Evolutionary conservation across 2,113 vertebrate genomes (phyloP).

Genomic region (Syrmaticus mikado): DNA sequence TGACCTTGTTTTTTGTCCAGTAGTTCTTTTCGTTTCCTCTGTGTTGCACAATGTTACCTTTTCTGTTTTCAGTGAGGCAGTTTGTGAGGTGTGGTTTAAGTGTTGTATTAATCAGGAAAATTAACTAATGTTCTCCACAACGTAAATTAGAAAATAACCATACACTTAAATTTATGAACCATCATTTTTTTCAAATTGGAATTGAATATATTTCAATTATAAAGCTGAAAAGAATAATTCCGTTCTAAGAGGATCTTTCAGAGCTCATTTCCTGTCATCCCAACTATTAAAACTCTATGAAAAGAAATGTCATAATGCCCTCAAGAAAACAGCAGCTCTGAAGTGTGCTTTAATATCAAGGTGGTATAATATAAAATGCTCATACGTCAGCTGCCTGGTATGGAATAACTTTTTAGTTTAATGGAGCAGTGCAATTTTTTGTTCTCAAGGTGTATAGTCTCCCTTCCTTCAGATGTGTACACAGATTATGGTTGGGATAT

Average conservation of each 20-base stretch:
- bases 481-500: not conserved
- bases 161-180: not conserved
- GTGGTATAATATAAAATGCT: not conserved
- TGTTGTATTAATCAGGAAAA: slow-evolving; percentile 1
- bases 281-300: slow-evolving; percentile 32
- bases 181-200: slow-evolving; percentile 7
- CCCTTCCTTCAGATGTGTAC: not conserved
- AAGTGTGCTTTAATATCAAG: slow-evolving; percentile 1
- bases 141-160: not conserved
- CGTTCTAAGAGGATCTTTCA: not conserved
- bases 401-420: slow-evolving; percentile 14
- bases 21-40: not conserved
- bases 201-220: slow-evolving; percentile 28
- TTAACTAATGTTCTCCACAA: slow-evolving; percentile 23
- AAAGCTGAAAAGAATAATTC: slow-evolving; percentile 51
- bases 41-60: not conserved
- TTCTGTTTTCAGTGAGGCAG: not conserved
- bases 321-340: not conserved
- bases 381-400: not conserved
- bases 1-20: slow-evolving; percentile 20
- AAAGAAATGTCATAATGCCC: slow-evolving; percentile 4
- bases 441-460: not conserved
- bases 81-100: not conserved
- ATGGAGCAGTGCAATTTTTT: not conserved
- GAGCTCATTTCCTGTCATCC: not conserved